Evolutionary conservation across 2,113 vertebrate genomes (phyloP).

Genomic region (Perca fluviatilis): DNA sequence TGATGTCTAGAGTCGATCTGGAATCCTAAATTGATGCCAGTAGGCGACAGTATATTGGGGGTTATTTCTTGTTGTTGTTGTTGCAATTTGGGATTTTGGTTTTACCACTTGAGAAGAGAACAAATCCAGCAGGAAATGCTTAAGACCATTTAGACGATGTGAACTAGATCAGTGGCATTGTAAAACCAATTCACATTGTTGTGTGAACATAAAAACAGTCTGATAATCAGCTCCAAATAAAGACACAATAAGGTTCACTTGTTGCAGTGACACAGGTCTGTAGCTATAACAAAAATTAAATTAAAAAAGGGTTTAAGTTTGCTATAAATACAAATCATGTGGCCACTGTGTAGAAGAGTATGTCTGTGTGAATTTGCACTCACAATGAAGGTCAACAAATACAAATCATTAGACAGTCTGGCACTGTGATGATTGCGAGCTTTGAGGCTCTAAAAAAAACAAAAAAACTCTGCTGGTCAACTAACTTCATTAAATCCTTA

Average conservation of each 20-base stretch:
- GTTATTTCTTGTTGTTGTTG: not conserved
- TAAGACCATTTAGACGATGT: not conserved
- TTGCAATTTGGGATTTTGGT: not conserved
- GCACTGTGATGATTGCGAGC: not conserved
- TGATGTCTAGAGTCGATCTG: constrained; percentile 52
- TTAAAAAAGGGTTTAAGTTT: too few species aligned
- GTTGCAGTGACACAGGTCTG: constrained; percentile 54
- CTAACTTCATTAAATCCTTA: constrained; percentile 46
- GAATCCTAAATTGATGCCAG: constrained; percentile 50
- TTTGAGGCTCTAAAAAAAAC: not conserved
- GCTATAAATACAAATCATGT: not conserved
- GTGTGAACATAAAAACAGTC: not conserved
- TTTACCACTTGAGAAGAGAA: not conserved
- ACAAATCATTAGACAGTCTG: not conserved
- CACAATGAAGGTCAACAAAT: constrained; percentile 41
- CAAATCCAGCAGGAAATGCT: not conserved
- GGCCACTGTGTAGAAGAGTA: not conserved
- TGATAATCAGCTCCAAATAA: not conserved
- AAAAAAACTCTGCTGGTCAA: not conserved
- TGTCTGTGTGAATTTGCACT: not conserved
- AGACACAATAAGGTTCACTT: constrained; percentile 51
- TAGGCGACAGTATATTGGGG: constrained; percentile 29
- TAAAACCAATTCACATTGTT: not conserved
- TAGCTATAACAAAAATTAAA: too few species aligned
- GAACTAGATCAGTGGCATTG: not conserved